Conservation (phyloP, 1,140 invertebrate species). For the Rhopalosiphum maidis region DNA sequence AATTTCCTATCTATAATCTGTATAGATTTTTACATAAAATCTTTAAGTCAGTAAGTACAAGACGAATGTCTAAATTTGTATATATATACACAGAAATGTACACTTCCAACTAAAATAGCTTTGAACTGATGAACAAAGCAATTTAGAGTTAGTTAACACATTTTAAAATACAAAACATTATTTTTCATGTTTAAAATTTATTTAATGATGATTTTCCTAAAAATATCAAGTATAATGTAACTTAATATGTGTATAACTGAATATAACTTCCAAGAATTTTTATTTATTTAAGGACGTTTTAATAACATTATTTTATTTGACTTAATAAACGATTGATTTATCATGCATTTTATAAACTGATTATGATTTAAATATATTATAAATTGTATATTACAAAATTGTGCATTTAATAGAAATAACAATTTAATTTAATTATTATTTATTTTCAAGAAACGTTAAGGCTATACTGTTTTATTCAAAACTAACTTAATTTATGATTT, state of each 20-base stretch:
- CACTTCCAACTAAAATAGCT: background rate
- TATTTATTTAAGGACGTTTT: background rate
- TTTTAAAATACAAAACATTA: background rate
- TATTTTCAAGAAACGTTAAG: background rate
- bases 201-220: too few relatives aligned
- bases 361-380: too few relatives aligned
- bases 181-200: background rate
- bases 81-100: background rate
- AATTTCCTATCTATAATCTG: background rate
- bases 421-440: slow-evolving; percentile 5
- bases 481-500: background rate
- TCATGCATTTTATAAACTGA: too few relatives aligned
- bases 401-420: background rate
- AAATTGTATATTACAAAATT: background rate
- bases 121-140: background rate
- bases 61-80: background rate
- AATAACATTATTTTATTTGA: background rate
- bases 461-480: background rate
- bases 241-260: background rate
- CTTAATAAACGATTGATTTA: too few relatives aligned
- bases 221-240: too few relatives aligned
- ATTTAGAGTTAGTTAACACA: background rate
- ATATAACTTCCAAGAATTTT: background rate
- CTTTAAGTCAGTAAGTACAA: background rate
- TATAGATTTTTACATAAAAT: background rate